phyloP scores from a whole-genome alignment of 2,888 invertebrate species.

The Crematogaster levior region DNA sequence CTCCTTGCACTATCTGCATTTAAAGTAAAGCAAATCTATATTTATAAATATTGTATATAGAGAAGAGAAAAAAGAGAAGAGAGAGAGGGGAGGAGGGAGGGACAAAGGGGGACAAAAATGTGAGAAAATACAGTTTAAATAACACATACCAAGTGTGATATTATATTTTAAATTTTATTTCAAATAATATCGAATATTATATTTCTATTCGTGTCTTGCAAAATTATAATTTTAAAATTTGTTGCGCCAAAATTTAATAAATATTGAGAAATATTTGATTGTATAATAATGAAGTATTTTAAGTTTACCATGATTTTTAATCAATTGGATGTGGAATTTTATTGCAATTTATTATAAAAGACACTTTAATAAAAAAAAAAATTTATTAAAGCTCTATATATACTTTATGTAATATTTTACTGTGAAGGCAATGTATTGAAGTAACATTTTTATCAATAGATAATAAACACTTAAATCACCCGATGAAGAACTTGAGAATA shows the following conservation, averaged over 20 bases:
- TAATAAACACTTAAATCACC: not conserved
- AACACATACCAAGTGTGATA: not conserved
- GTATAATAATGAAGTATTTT: not conserved
- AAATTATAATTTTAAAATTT: not conserved
- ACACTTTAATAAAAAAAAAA: not conserved
- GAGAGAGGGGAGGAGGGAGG: not conserved
- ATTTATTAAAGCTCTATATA: not conserved
- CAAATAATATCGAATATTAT: not conserved
- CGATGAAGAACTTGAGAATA: not conserved
- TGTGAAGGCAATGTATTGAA: not conserved
- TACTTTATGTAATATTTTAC: not conserved
- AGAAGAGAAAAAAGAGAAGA: not conserved
- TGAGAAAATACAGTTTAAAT: not conserved
- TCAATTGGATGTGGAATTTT: not conserved
- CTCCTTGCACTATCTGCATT: slow-evolving; percentile 24
- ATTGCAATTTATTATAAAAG: not conserved
- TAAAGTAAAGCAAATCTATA: not conserved
- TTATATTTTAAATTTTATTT: not conserved
- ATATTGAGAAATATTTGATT: slow-evolving; percentile 5
- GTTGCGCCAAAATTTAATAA: not conserved
- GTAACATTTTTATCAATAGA: not conserved
- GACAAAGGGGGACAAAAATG: no score
- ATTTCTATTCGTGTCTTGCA: not conserved
- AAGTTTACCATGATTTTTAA: not conserved
- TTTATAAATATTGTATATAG: not conserved